Evolutionary conservation across 2,113 vertebrate genomes (phyloP).

Genomic region (Herpailurus yagouaroundi): DNA sequence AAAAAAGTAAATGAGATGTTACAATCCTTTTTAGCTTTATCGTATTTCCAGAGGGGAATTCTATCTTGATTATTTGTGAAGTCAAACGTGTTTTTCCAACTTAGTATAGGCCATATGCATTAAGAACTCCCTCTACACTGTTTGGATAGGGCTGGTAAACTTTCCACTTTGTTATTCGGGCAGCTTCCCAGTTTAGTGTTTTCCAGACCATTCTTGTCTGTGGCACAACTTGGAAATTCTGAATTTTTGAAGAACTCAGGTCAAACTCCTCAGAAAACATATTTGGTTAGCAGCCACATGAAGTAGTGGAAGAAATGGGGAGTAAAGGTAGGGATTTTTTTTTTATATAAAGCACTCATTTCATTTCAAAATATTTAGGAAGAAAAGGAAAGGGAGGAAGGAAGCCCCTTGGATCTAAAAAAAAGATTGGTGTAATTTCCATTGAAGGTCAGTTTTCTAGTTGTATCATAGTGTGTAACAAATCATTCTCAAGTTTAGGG

Average conservation of each 20-base stretch:
- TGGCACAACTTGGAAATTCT: background rate
- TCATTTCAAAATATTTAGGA: background rate
- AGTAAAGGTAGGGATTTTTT: background rate
- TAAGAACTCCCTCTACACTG: background rate
- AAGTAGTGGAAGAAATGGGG: background rate
- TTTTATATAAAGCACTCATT: background rate
- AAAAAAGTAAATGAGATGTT: conserved; percentile 44
- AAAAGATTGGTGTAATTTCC: background rate
- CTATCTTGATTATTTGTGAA: conserved; percentile 30
- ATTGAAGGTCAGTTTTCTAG: background rate
- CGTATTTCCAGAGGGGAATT: conserved; percentile 24
- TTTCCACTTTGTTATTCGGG: background rate
- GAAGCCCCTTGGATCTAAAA: background rate
- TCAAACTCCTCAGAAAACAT: background rate
- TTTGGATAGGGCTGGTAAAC: background rate
- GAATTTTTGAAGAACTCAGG: background rate
- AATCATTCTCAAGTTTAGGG: background rate
- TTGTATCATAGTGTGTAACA: background rate
- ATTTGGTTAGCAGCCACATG: background rate
- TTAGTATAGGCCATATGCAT: background rate
- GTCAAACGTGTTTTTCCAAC: background rate
- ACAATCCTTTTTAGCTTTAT: conserved; percentile 10
- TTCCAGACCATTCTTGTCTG: background rate
- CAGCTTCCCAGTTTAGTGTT: background rate
- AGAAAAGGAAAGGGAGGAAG: background rate